A percentile compares a stretch with the other conserved stretches of the same genome.
Conservation (phyloP, 2,888 invertebrate genomes). For the Drosophila koepferae region DNA sequence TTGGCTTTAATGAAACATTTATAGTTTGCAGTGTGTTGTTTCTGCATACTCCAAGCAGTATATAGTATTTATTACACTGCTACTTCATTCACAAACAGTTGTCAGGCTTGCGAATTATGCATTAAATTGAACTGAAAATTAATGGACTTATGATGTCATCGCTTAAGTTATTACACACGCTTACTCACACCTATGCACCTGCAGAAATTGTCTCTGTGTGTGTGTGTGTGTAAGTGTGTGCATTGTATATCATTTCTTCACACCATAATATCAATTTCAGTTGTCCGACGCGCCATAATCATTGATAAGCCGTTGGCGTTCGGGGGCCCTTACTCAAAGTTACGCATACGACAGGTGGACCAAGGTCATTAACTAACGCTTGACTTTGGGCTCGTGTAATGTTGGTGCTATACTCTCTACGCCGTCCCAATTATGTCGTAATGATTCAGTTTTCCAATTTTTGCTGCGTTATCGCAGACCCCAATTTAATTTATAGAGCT, state of each 20-base stretch:
- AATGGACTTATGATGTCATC: constrained; percentile 52
- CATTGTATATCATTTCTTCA: constrained; percentile 39
- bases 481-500: constrained; percentile 27
- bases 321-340: constrained; percentile 34
- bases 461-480: constrained; percentile 40
- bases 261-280: constrained; percentile 36
- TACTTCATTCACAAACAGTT: constrained; percentile 48
- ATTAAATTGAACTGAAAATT: constrained; percentile 19
- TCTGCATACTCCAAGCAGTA: background rate
- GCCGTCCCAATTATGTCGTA: constrained; percentile 53
- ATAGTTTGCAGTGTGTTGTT: background rate
- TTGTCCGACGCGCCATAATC: constrained; percentile 32
- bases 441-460: constrained; percentile 71
- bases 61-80: background rate
- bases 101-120: constrained; percentile 22
- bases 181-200: background rate
- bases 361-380: constrained; percentile 77
- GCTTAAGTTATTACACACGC: constrained; percentile 35
- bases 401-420: background rate
- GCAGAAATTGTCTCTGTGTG: background rate
- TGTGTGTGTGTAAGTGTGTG: constrained; percentile 5
- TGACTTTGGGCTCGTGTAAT: constrained; percentile 52
- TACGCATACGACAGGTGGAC: constrained; percentile 76
- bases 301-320: constrained; percentile 44
- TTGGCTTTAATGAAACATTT: constrained; percentile 1